A percentile compares a stretch with the other conserved stretches of the same genome.
These are phyloP conservation scores for Colossoma macropomum DNA, from an alignment of 2,113 vertebrate genomes.

Conservation along the genomic window DNA sequence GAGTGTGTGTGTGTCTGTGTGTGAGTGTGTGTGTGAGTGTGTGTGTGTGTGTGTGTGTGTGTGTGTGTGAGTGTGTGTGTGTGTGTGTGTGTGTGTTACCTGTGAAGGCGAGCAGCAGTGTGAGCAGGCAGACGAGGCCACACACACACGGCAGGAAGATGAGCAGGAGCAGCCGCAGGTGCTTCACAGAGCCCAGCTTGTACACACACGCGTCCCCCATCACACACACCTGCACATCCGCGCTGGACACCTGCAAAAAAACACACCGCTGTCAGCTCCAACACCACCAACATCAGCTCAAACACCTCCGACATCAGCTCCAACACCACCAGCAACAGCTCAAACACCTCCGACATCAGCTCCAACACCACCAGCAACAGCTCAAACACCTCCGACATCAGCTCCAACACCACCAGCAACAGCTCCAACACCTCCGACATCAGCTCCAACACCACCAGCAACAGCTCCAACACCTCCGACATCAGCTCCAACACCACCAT, in stretches of 20 bases:
- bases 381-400: neutral
- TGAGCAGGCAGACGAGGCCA: constrained; percentile 79
- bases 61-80: no score
- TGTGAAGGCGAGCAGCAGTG: constrained; percentile 78
- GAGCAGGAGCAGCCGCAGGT: constrained; percentile 79
- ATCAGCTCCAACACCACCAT: no score
- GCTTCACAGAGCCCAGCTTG: constrained; percentile 76
- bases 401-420: no score
- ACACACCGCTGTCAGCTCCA: neutral
- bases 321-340: neutral
- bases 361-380: constrained; percentile 15
- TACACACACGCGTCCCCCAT: constrained; percentile 79
- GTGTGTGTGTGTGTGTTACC: constrained; percentile 68
- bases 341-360: no score
- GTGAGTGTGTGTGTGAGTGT: no score
- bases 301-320: neutral
- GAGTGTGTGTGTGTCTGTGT: no score
- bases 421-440: no score
- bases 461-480: no score
- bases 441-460: no score
- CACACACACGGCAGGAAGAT: constrained; percentile 84
- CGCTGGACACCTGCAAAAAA: constrained; percentile 73
- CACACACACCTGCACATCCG: constrained; percentile 70
- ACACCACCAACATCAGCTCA: neutral
- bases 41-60: no score